These are phyloP conservation scores for Hypsibius dujardini DNA, from an alignment of 1,140 invertebrate genomes.

Conservation along the genomic window DNA sequence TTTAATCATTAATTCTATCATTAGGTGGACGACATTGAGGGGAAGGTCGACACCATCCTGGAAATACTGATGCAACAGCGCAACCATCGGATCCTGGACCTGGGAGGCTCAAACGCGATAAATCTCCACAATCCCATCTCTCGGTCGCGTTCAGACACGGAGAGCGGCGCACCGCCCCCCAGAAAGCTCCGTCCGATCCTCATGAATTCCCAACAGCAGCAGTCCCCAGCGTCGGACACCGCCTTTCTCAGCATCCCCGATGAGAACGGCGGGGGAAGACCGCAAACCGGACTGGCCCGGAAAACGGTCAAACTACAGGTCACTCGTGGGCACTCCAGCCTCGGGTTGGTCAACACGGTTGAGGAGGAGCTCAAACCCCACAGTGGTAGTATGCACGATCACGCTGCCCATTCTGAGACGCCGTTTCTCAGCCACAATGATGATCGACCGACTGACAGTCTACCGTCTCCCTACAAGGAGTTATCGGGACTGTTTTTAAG, in stretches of 20 bases:
- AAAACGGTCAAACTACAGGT: constrained; percentile 43
- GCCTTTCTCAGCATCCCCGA: neutral
- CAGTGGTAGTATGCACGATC: no score
- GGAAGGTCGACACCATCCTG: constrained; percentile 58
- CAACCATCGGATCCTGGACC: no score
- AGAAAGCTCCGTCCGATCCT: constrained; percentile 42
- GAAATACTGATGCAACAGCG: constrained; percentile 70
- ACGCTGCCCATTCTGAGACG: no score
- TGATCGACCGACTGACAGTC: no score
- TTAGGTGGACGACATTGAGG: constrained; percentile 60
- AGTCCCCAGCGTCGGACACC: constrained; percentile 59
- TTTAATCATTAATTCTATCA: no score
- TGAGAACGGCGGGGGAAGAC: neutral
- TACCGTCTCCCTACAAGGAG: no score
- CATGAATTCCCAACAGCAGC: constrained; percentile 52
- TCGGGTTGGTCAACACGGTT: constrained; percentile 37
- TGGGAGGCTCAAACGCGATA: constrained; percentile 24
- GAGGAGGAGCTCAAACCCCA: no score
- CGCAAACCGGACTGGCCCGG: constrained; percentile 43
- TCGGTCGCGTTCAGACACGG: constrained; percentile 23
- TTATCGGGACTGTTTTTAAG: no score
- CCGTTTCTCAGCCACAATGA: no score
- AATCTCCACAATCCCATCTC: constrained; percentile 24
- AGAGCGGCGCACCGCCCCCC: constrained; percentile 23
- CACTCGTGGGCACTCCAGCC: constrained; percentile 55